Base-by-base conservation (phyloP, 1,140 invertebrate species). In the Orussus abietinus region DNA sequence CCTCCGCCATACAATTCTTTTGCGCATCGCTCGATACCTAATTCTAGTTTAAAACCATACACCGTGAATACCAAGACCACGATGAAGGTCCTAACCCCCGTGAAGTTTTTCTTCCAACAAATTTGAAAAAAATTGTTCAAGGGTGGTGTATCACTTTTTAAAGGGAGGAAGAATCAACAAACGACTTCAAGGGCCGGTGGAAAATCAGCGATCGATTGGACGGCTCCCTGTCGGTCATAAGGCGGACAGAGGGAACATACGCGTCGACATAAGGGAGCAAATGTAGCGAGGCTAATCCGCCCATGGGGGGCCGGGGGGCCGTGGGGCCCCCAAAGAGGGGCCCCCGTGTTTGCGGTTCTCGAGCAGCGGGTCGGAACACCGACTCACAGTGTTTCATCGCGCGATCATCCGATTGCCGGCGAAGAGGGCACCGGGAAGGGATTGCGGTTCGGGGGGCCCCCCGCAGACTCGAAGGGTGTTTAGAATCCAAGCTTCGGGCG, bases 281-380 rank as follows among this genome's bases (percentile, higher is more conserved):
- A 69, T 68, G 65, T 68, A 68, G 61, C 64, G 65, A 66, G 45
- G 61, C 65, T 68, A 69, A 69, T 68, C 65, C 62, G 33, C 33
- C 13, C 21, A 35, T 9, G 35, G 49, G 38, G 21, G 42, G n/a
- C n/a, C n/a, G n/a, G 49, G 37, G 34, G 38, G 44, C 41, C 34
- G 30, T n/a, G 46, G 33, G 39, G 31, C 42, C 48, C 42, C 34
- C 20, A 29, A 43, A 41, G 15, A 14, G 19, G 26, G 22, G 22
- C 20, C 4, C 11, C n/a, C 57, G 36, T 57, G 56, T 57, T 57
- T 57, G 55, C 44, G 55, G 55, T 53, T 43, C 51, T 57, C 54
- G 58, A 64, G 62, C 59, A 65, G 38, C 54, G 59, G 52, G 50
- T 28, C 38, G 55, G 53, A 57, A 57, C 55, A 2, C 34, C 32